Conservation (phyloP, 2,888 invertebrate genomes). For the Rhagonycha lutea region DNA sequence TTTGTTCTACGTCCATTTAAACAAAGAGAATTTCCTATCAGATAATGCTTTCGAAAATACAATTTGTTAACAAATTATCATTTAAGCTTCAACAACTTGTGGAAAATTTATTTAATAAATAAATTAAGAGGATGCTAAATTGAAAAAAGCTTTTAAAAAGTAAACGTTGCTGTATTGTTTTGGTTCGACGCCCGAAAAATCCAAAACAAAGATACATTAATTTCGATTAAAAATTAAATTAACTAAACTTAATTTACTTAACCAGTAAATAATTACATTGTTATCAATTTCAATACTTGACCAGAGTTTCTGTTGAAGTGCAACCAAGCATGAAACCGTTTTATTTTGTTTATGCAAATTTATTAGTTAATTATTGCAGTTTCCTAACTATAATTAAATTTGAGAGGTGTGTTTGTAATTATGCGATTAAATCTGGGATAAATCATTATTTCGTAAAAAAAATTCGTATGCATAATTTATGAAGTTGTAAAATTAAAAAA, state of each 20-base stretch:
- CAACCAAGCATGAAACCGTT: not conserved
- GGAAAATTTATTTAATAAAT: not conserved
- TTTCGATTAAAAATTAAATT: not conserved
- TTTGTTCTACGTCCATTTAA: not conserved
- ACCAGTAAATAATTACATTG: not conserved
- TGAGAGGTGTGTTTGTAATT: not conserved
- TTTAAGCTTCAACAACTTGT: not conserved
- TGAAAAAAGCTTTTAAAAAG: not conserved
- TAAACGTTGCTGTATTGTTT: not conserved
- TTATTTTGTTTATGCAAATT: not conserved
- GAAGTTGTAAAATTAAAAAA: not conserved
- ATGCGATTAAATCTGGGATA: not conserved
- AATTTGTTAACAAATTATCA: not conserved
- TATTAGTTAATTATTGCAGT: not conserved
- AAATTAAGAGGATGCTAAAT: not conserved
- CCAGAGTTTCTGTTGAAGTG: not conserved
- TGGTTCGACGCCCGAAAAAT: not conserved
- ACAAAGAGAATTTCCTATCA: not conserved
- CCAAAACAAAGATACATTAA: not conserved
- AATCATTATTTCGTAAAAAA: not conserved
- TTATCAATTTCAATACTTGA: not conserved
- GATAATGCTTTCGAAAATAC: not conserved
- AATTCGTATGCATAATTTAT: slow-evolving; percentile 1
- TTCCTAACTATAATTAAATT: not conserved
- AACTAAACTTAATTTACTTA: not conserved